Percentiles rank a stretch among this genome's conserved stretches.
These are phyloP conservation scores for Anoplius nigerrimus DNA, from an alignment of 2,888 invertebrate species.

Conservation along the genomic window DNA sequence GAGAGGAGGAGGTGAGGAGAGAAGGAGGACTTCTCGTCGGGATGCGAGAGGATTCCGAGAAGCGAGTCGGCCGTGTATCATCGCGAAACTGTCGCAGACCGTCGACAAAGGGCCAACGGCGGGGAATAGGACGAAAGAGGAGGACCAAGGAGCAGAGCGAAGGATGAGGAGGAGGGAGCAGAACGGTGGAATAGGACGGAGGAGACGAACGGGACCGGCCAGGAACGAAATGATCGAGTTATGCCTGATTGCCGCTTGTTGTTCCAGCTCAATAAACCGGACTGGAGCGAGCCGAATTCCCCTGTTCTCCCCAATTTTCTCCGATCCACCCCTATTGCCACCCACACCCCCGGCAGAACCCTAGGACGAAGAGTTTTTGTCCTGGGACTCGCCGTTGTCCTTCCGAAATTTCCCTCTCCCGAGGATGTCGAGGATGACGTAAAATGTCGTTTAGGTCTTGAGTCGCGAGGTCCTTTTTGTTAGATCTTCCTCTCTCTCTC, in stretches of 20 bases:
- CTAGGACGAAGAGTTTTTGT: neutral
- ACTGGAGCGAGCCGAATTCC: conserved; percentile 59
- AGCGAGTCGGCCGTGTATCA: neutral
- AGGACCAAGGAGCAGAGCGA: conserved; percentile 12
- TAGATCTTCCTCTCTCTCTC: conserved; percentile 25
- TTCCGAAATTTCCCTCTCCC: too few relatives aligned
- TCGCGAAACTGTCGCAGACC: neutral
- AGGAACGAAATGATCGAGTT: conserved; percentile 72
- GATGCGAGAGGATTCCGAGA: too few relatives aligned
- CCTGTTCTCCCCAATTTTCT: conserved; percentile 58
- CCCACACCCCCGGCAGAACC: neutral
- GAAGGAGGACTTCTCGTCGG: conserved; percentile 35
- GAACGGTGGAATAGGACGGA: conserved; percentile 17
- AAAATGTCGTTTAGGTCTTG: neutral
- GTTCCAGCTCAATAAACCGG: conserved; percentile 72
- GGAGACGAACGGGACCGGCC: conserved; percentile 23
- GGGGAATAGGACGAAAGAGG: conserved; percentile 11
- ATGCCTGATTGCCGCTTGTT: conserved; percentile 72
- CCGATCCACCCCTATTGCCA: conserved; percentile 24
- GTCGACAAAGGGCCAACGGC: conserved; percentile 1
- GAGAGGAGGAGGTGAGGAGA: conserved; percentile 25
- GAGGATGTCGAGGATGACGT: too few relatives aligned
- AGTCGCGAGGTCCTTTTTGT: neutral
- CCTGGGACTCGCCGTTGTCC: neutral
- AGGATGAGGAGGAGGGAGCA: conserved; percentile 1